Evolutionary conservation across 2,888 invertebrate genomes (phyloP).

Genomic region (Serrognathus titanus): DNA sequence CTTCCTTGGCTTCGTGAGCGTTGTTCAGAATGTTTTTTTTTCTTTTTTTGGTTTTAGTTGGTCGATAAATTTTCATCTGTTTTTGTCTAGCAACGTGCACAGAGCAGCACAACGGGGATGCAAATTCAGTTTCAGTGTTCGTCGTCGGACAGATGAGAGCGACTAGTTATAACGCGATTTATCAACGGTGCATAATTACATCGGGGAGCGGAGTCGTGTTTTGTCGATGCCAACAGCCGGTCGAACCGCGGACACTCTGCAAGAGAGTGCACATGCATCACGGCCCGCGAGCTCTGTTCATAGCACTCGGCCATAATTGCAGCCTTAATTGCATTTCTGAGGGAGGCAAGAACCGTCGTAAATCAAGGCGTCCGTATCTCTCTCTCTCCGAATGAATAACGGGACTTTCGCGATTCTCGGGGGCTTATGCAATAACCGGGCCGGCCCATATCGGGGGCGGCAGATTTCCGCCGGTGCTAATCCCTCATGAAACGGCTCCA

Average conservation of each 20-base stretch:
- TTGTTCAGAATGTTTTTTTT: not conserved
- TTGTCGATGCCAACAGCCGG: no score
- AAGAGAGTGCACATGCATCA: constrained; percentile 21
- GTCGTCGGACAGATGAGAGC: no score
- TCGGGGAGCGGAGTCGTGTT: no score
- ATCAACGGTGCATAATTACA: no score
- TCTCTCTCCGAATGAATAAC: not conserved
- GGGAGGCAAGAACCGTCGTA: constrained; percentile 28
- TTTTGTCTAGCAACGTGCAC: not conserved
- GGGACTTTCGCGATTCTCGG: constrained; percentile 3
- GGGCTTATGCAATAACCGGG: constrained; percentile 2
- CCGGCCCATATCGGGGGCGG: not conserved
- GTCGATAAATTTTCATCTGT: constrained; percentile 1
- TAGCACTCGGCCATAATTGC: constrained; percentile 35
- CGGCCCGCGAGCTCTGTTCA: constrained; percentile 26
- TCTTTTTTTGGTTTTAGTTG: not conserved
- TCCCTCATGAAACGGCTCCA: constrained; percentile 31
- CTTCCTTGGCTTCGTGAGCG: no score
- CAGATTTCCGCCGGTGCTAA: constrained; percentile 19
- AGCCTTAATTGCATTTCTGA: constrained; percentile 36
- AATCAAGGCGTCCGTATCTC: constrained; percentile 23
- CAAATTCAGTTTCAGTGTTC: no score
- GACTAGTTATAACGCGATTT: no score
- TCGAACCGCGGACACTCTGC: no score
- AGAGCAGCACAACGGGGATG: not conserved